Conservation (phyloP, 2,113 vertebrate genomes). For the Leucopsar rothschildi region DNA sequence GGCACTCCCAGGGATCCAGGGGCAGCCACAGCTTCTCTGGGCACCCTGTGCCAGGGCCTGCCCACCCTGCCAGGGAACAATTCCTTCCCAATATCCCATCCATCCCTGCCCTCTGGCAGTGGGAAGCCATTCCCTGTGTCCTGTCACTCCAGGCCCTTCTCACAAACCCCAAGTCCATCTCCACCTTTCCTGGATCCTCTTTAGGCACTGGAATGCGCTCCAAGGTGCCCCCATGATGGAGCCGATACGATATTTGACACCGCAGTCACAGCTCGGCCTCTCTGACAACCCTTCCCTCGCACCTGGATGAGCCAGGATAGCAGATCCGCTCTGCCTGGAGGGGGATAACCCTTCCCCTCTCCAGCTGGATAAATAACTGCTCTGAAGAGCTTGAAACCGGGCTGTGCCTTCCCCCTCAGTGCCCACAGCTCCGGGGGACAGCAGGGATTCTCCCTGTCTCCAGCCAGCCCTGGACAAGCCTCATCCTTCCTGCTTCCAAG, state of each 20-base stretch:
- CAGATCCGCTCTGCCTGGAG: not conserved
- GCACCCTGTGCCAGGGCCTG: no score
- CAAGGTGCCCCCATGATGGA: rapidly evolving
- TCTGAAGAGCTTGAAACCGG: not conserved
- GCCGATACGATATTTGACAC: not conserved
- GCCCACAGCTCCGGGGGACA: not conserved
- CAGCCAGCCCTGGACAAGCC: not conserved
- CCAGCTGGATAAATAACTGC: not conserved
- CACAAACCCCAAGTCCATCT: not conserved
- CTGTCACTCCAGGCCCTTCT: not conserved
- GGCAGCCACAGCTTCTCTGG: no score
- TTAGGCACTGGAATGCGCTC: not conserved
- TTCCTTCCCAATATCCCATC: no score
- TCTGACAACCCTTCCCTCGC: not conserved
- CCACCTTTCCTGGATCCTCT: not conserved
- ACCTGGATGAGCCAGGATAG: not conserved
- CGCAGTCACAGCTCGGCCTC: not conserved
- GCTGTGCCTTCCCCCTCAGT: rapidly evolving
- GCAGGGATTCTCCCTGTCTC: not conserved
- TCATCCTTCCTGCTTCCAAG: not conserved
- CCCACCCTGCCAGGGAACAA: no score
- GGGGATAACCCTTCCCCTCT: not conserved
- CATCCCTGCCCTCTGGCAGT: not conserved
- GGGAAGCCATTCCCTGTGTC: not conserved
- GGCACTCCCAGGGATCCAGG: no score